Base-by-base conservation (phyloP, 2,797 vertebrate species). In the Propithecus perrieri region DNA sequence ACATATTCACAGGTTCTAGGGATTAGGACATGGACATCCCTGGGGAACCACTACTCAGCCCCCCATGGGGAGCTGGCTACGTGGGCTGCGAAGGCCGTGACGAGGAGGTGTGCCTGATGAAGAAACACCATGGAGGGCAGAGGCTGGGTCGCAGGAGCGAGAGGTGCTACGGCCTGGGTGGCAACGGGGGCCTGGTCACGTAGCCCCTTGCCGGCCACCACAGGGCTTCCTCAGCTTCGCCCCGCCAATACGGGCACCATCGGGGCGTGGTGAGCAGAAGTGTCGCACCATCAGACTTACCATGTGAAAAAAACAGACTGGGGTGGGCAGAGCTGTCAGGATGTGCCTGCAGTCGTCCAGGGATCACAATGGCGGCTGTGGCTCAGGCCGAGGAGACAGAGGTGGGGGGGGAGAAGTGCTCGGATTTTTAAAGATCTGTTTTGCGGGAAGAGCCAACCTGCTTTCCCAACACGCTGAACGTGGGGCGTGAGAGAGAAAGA, bases 201-300 rank as follows among this genome's bases (percentile, higher is more conserved):
- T 12, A n/a, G 50, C 30, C 3, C 26, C 71, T n/a, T 0, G 0
- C 28, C 20, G 3, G 74, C 85, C 53, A 18, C 10, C 0, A 4
- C 14, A 22, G 48, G 28, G 1, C n/a, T 28, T 43, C 26, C 14
- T 76, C 17, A 2, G 43, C 63, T 61, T 61, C 3, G 11, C 28
- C 35, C 41, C 17, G 33, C 59, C 11, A 1, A 55, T 26, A 0
- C 0, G 1, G 61, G 67, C 59, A 22, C 74, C 65, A 35, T 0
- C 1, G 0, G 50, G 30, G 24, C 15, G 13, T 61, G n/a, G 55
- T 30, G 28, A 91, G 81, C 28, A 76, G 43, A 46, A 61, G 22
- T 0, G 0, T 10, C 65, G 35, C 18, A 57, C 0, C 4, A 55
- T 65, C 17, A 2, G 43, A 81, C 17, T 65, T 33, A 11, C 12